Evolutionary conservation across 2,888 invertebrate species (phyloP), one percentile per base, ranked within the genome.

Genomic region (Carterocephalus palaemon): DNA sequence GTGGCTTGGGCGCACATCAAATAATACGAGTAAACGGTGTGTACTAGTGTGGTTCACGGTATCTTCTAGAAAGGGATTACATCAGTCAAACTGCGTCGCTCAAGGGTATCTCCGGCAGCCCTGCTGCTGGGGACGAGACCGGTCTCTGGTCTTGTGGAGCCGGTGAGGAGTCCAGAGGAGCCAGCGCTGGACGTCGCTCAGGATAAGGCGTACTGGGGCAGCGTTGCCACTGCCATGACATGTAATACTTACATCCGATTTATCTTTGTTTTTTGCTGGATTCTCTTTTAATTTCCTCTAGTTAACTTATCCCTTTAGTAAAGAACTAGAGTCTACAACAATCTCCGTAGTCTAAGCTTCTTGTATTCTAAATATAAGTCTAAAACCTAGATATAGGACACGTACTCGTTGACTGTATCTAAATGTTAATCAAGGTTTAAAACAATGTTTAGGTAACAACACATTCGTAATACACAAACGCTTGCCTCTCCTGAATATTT

Each of bases 71-170:
- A 15, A 20, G 42, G 3, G 9, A 4, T 6, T 12, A 40, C 13
- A 54, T 38, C 49, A 48, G 39, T 69, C 82, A 83, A 83, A 62
- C 81, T 82, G 87, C 81, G 84, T 69, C 83, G 87, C 40, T 80
- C 85, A 60, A 71, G 78, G 66, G 82, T 81, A 51, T 77, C 86
- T 51, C 82, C 89, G 70, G 89, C 84, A 69, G 84, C 87, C 31
- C 51, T 89, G 84, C 86, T 89, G 75, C 88, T 89, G 62, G 89
- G 89, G 57, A 88, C 89, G 46, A 79, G 89, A 58, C 82, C 88
- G 28, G 81, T 88, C 51, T 88, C 86, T 17, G 88, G 88, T 40
- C 73, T 88, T 57, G 74, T 86, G 56, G 87, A 86, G 56, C 85
- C 82, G 4, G 78, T 74, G 28, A 63, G 88, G 39, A 83, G 82